Percentiles rank a stretch among this genome's conserved stretches.
Evolutionary conservation across 2,888 invertebrate species (phyloP).

Genomic region (Dicyrtoma fusca): DNA sequence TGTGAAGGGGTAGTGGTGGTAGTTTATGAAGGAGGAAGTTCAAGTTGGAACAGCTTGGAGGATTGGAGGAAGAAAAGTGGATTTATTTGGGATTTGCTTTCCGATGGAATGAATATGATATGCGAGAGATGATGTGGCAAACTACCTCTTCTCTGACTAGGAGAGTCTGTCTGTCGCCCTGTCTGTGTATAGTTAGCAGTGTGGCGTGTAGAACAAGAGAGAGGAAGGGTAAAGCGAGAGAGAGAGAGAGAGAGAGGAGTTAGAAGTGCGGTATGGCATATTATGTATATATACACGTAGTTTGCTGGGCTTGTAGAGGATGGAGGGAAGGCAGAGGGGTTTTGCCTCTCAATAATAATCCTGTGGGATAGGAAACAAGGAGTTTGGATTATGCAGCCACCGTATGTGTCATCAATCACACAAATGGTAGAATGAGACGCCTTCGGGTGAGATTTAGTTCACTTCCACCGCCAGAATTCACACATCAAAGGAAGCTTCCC

Average conservation of each 20-base stretch:
- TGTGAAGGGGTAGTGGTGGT: background rate
- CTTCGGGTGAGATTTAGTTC: slow-evolving; percentile 23
- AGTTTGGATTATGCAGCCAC: slow-evolving; percentile 56
- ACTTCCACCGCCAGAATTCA: slow-evolving; percentile 45
- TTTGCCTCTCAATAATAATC: slow-evolving; percentile 47
- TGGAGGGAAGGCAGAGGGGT: background rate
- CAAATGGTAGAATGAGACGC: slow-evolving; percentile 54
- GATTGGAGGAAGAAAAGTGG: slow-evolving; percentile 38
- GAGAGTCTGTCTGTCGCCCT: too few relatives aligned
- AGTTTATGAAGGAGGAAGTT: background rate
- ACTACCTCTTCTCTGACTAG: too few relatives aligned
- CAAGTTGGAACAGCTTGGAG: background rate
- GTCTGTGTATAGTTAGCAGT: background rate
- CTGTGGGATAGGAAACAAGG: slow-evolving; percentile 53
- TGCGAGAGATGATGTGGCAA: slow-evolving; percentile 23
- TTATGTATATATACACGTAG: too few relatives aligned
- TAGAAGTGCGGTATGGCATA: too few relatives aligned
- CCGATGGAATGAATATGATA: slow-evolving; percentile 37
- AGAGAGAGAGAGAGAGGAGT: background rate
- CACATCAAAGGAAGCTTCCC: slow-evolving; percentile 47
- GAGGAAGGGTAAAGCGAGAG: slow-evolving; percentile 2
- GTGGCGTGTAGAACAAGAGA: slow-evolving; percentile 30
- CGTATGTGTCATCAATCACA: slow-evolving; percentile 57
- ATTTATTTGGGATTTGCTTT: slow-evolving; percentile 32
- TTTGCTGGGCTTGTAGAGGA: slow-evolving; percentile 16